A percentile compares a stretch with the other conserved stretches of the same genome.
phyloP scores from a whole-genome alignment of 2,113 vertebrate species.

The Rhinoptilus africanus region DNA sequence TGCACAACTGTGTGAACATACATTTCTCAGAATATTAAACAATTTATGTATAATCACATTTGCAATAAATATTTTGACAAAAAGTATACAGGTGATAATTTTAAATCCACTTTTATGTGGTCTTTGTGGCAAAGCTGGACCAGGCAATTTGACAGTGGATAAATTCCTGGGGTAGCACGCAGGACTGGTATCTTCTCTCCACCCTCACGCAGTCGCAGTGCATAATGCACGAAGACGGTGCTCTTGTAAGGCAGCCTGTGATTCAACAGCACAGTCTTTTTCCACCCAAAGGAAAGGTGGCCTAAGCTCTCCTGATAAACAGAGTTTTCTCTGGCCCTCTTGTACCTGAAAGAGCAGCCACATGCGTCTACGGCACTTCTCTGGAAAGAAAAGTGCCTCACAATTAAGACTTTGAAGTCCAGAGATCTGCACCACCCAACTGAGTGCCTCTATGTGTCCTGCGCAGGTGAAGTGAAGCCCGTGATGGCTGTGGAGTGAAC shows the following conservation, averaged over 20 bases:
- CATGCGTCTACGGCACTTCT: neutral
- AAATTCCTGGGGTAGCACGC: accelerated
- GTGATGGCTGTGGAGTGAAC: neutral
- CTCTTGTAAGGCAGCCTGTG: neutral
- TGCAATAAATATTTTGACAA: neutral
- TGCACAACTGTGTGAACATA: too few relatives aligned
- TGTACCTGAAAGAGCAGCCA: neutral
- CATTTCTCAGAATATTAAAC: neutral
- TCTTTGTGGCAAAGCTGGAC: neutral
- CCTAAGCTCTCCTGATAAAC: neutral
- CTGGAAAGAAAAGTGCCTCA: neutral
- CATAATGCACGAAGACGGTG: accelerated
- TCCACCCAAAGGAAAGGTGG: neutral
- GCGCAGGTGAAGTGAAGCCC: neutral
- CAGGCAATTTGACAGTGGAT: neutral
- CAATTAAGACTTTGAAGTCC: neutral
- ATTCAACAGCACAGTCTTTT: neutral
- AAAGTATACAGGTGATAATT: neutral
- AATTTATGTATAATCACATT: too few relatives aligned
- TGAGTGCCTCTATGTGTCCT: neutral
- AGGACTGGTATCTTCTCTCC: neutral
- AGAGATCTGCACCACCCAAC: neutral
- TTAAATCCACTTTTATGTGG: neutral
- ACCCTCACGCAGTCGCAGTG: accelerated
- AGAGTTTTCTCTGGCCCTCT: neutral